Evolutionary conservation across 2,797 vertebrate genomes (phyloP).

Genomic region (Sparidentex hasta): DNA sequence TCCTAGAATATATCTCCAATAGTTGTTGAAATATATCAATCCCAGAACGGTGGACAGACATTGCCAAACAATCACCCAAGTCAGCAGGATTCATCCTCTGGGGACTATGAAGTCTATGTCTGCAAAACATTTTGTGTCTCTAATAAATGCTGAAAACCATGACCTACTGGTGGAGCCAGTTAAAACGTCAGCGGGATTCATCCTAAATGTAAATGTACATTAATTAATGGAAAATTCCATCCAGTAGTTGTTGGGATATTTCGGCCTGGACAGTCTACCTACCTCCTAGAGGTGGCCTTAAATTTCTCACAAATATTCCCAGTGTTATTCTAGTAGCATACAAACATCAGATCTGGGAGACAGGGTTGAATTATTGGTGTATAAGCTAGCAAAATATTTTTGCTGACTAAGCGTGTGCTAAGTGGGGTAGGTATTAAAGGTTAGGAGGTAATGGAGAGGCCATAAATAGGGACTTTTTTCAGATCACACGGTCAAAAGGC

Average conservation of each 20-base stretch:
- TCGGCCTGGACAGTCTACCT: neutral
- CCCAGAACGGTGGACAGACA: neutral
- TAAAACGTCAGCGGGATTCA: neutral
- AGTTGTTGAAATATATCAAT: neutral
- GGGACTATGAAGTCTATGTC: neutral
- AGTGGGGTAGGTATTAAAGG: constrained; percentile 48
- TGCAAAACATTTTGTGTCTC: neutral
- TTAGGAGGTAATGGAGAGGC: constrained; percentile 56
- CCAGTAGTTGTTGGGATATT: neutral
- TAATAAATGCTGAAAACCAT: neutral
- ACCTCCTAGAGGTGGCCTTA: neutral
- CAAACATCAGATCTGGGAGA: constrained; percentile 6
- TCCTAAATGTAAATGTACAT: neutral
- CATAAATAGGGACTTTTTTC: constrained; percentile 58
- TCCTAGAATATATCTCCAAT: too few relatives aligned
- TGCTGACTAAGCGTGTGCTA: constrained; percentile 63
- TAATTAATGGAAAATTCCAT: neutral
- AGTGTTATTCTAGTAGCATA: neutral
- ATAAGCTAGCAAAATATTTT: constrained; percentile 49
- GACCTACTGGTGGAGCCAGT: neutral
- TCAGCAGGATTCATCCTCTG: neutral
- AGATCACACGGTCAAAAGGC: constrained; percentile 64
- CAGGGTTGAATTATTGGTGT: constrained; percentile 13
- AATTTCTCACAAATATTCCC: constrained; percentile 8
- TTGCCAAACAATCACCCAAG: neutral